Percentiles rank a stretch among this genome's conserved stretches.
Evolutionary conservation across 2,888 invertebrate genomes (phyloP).

Genomic region (Lasioglossum pauxillum): DNA sequence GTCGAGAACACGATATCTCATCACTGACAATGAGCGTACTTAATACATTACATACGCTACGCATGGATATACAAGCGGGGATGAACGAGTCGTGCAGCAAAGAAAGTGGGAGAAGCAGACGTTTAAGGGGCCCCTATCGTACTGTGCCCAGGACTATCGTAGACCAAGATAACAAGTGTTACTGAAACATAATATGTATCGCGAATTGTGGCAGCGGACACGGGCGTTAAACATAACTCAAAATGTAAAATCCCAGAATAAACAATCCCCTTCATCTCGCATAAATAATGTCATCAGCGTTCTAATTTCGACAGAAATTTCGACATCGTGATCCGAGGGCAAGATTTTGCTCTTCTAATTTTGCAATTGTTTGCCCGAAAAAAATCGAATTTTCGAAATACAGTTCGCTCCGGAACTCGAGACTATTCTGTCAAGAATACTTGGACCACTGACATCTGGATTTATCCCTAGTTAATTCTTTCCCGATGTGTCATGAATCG

Average conservation of each 20-base stretch:
- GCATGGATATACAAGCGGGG: too few species aligned
- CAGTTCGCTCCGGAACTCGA: background rate
- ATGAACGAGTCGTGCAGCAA: too few species aligned
- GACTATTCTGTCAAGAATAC: constrained; percentile 7
- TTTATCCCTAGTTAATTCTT: constrained; percentile 16
- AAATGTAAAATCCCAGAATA: background rate
- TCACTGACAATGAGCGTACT: too few species aligned
- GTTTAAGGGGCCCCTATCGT: background rate
- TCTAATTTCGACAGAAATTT: background rate
- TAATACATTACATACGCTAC: too few species aligned
- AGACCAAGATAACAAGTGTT: background rate
- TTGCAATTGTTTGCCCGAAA: background rate
- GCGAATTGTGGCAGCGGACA: background rate
- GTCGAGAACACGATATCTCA: too few species aligned
- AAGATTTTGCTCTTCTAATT: background rate
- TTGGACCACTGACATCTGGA: constrained; percentile 3
- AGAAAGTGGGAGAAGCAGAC: too few species aligned
- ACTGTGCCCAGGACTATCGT: background rate
- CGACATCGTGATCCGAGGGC: background rate
- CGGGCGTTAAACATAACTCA: background rate
- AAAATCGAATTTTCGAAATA: background rate
- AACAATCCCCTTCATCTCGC: background rate
- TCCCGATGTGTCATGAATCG: background rate
- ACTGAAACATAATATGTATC: background rate
- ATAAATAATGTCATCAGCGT: background rate